Evolutionary conservation across 92 coral and sea anemone species (phyloP), one percentile per base, ranked within the genome.

Genomic region (Paragorgia papillata): DNA sequence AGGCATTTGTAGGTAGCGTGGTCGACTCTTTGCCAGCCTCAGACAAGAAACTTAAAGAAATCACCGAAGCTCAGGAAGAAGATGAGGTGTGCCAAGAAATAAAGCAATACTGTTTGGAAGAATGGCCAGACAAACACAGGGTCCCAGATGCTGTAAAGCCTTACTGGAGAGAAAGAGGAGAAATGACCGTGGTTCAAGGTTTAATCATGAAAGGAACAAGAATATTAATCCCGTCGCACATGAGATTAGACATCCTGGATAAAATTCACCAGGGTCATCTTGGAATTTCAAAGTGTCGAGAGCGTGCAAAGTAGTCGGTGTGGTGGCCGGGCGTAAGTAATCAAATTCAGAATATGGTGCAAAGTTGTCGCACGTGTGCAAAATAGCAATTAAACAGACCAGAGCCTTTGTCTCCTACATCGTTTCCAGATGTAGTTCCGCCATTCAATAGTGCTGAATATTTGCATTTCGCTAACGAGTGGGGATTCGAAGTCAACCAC

Each of bases 341-440:
- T 9, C 65, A 78, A 64, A 48, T 78, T 44, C 62, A 63, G 20
- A 64, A 77, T 12, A 48, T 78, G 69, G 61, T 60, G 7, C 60
- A 30, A 18, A 48, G 27, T 29, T 58, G 69, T 40, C 30, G 80
- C 10, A 40, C 69, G 15, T 77, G 81, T 31, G 58, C 70, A 26
- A 59, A n/a, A 26, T 71, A 60, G 32, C 57, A 6, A 8, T 37
- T 31, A 14, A 76, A 60, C 12, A 39, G 20, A 22, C 66, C 81
- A 40, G 71, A 60, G 44, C 71, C 81, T 3, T 30, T 76, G 71
- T 6, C n/a, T 43, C 81, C 71, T 59, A 7, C 71, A 39, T 49
- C 44, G 46, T 55, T 76, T 55, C 71, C 61, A 7, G 85, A 85
- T 54, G 80, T 80, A 22, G 85, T 85, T 3, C 89, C 82, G 24